phyloP scores from a whole-genome alignment of 2,797 vertebrate genomes.

The Cichlasoma orientale region DNA sequence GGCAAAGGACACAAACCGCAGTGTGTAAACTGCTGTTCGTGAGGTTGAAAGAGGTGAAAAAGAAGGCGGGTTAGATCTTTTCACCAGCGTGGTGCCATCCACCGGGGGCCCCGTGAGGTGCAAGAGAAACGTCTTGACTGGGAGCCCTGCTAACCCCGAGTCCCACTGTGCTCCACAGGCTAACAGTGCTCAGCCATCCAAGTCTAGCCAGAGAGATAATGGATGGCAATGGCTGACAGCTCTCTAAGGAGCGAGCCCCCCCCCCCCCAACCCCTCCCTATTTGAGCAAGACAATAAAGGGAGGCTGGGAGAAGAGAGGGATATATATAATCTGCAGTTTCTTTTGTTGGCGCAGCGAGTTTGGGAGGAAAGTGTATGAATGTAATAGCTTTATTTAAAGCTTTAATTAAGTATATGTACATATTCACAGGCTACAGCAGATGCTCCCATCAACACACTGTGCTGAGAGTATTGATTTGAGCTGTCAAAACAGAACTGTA shows the following conservation, averaged over 20 bases:
- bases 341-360: constrained; percentile 18
- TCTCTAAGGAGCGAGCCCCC: constrained; percentile 43
- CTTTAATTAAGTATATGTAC: background rate
- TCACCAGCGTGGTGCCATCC: constrained; percentile 31
- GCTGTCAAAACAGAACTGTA: background rate
- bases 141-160: constrained; percentile 46
- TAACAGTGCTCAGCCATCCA: constrained; percentile 63
- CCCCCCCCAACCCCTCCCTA: background rate
- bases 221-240: constrained; percentile 63
- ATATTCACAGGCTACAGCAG: background rate
- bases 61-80: constrained; percentile 7
- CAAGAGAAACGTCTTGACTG: constrained; percentile 31
- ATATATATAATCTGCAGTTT: constrained; percentile 43
- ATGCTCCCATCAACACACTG: constrained; percentile 9
- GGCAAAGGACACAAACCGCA: background rate
- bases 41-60: constrained; percentile 9
- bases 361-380: background rate
- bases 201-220: constrained; percentile 62
- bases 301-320: constrained; percentile 6
- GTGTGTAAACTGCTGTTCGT: constrained; percentile 24
- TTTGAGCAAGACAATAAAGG: constrained; percentile 24
- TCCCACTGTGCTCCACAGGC: constrained; percentile 55
- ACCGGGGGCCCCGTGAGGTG: constrained; percentile 29
- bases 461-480: constrained; percentile 1
- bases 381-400: background rate